Evolutionary conservation across 64 coral and sea anemone species (phyloP), one percentile per base, ranked within the genome.

Genomic region (Montipora foliosa): DNA sequence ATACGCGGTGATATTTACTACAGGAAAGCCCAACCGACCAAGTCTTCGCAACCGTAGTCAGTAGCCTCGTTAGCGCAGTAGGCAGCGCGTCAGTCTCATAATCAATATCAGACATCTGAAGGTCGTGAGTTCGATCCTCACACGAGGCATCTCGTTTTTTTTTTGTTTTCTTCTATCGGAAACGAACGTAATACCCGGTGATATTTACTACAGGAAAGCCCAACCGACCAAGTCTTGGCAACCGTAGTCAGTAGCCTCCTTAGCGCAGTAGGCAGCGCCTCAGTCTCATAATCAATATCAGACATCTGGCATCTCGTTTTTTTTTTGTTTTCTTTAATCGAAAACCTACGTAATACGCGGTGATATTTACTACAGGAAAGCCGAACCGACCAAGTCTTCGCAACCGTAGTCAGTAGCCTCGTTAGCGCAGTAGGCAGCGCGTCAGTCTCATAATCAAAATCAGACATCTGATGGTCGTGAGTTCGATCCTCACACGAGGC

Each of bases 51-150:
- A 37, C 37, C 37, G 37, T 37, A 37, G 37, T 37, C 37, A 2
- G 37, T 37, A 37, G 37, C 37, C 37, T 37, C 37, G 37, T 37
- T 37, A 37, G 37, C 37, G 37, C 37, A 37, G 37, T 37, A 37
- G 1, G 37, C 37, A 37, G 37, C 37, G 37, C 37, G 92, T 55
- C 52, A 55, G 52, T 55, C 2, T 55, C 52, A 55, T 55, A 55
- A 7, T 10, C 5, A 2, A 5, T 7, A 55, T 10, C 0, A 55
- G 52, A 55, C 0, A 93, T 93, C 92, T 93, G 92, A 93, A 93
- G 84, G 92, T 88, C 92, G 92, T 93, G 92, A 93, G 92, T 93
- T 93, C 92, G 92, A 93, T 81, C 92, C 92, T 93, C 92, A 93
- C 92, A 93, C 92, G 92, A 47, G 91, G 91, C 82, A 87, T 29